phyloP scores from a whole-genome alignment of 1,140 invertebrate genomes.

The Drosophila bocqueti region DNA sequence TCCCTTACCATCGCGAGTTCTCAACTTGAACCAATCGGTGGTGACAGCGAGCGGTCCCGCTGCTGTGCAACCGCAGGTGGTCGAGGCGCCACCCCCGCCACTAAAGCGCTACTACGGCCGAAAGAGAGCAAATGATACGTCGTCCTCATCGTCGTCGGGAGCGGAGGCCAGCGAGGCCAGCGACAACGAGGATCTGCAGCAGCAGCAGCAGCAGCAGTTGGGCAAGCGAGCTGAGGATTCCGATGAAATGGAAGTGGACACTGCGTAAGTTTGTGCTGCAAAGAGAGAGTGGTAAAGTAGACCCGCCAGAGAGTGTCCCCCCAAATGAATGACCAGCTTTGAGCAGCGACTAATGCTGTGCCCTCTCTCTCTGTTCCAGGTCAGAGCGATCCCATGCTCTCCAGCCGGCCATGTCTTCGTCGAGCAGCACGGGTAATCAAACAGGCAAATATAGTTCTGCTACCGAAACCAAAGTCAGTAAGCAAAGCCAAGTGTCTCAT shows the following conservation, averaged over 20 bases:
- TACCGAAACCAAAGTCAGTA: slow-evolving; percentile 96
- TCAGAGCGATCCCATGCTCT: slow-evolving; percentile 77
- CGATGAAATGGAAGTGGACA: slow-evolving; percentile 80
- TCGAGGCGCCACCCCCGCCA: slow-evolving; percentile 81
- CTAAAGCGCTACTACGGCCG: slow-evolving; percentile 89
- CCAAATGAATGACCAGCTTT: too few relatives aligned
- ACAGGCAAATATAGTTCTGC: slow-evolving; percentile 85
- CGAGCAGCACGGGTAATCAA: slow-evolving; percentile 83
- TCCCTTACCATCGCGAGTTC: slow-evolving; percentile 56
- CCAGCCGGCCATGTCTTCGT: slow-evolving; percentile 64
- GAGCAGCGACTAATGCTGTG: background rate
- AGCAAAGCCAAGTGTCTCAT: slow-evolving; percentile 89
- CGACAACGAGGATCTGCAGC: slow-evolving; percentile 54
- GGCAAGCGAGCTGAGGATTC: slow-evolving; percentile 64
- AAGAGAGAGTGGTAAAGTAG: slow-evolving; percentile 72
- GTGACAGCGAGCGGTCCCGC: slow-evolving; percentile 4
- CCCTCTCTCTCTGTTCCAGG: slow-evolving; percentile 61
- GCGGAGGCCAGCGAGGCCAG: slow-evolving; percentile 64
- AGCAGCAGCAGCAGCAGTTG: slow-evolving; percentile 1
- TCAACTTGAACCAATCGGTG: slow-evolving; percentile 30
- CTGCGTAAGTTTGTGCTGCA: slow-evolving; percentile 79
- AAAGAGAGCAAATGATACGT: slow-evolving; percentile 87
- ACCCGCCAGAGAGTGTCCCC: slow-evolving; percentile 29
- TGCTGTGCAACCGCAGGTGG: slow-evolving; percentile 50
- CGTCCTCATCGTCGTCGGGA: slow-evolving; percentile 70